Conservation (phyloP, 1,140 invertebrate species). For the Formica selysi region DNA sequence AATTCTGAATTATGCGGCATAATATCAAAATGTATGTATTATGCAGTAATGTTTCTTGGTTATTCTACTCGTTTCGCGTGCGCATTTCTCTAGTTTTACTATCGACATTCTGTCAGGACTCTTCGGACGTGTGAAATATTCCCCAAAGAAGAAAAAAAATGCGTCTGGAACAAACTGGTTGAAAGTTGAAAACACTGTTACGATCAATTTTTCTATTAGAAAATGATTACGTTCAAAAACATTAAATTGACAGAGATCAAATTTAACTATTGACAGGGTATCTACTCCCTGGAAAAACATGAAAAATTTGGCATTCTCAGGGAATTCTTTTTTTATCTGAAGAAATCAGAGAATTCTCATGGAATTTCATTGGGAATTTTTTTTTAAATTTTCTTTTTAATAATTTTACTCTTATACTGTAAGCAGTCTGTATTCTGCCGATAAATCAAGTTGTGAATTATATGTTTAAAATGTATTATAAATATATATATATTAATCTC, state of each 20-base stretch:
- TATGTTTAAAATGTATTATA: no score
- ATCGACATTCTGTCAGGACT: constrained; percentile 62
- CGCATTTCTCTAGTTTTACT: constrained; percentile 42
- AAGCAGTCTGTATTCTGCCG: no score
- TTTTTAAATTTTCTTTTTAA: no score
- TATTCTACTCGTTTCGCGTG: constrained; percentile 6
- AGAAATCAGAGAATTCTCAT: no score
- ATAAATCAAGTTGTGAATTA: no score
- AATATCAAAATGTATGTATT: constrained; percentile 35
- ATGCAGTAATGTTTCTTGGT: constrained; percentile 44
- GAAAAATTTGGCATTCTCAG: no score
- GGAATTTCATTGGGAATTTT: no score
- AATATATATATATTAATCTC: no score
- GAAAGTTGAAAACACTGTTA: neutral
- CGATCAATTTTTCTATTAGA: neutral
- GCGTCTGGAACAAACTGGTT: neutral
- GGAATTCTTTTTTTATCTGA: no score
- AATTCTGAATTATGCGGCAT: neutral
- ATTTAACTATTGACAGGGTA: neutral
- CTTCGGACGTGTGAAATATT: neutral
- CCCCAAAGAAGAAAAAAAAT: constrained; percentile 19
- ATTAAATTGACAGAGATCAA: neutral
- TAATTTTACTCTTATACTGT: no score
- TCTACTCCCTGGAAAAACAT: no score
- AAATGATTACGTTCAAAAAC: neutral